Evolutionary conservation across 2,113 vertebrate genomes (phyloP), one percentile per base, ranked within the genome.

Genomic region (Thermophis baileyi): DNA sequence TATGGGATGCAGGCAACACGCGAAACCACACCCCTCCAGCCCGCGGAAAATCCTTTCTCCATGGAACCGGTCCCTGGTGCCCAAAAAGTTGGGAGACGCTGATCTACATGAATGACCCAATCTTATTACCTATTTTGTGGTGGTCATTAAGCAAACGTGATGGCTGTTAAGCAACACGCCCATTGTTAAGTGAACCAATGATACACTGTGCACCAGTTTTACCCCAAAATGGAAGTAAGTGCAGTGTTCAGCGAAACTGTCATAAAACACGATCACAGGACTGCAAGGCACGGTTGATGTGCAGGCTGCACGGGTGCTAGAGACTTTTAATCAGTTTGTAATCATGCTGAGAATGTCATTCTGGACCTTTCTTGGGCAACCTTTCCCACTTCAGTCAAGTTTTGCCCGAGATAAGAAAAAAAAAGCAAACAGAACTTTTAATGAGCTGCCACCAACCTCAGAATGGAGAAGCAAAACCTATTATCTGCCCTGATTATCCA

Each of bases 351-450:
- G 6, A 49, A 87, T 25, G 85, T 87, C 9, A 24, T 44, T 57
- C 10, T 4, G 5, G 53, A 7, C 30, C 11, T 50, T 20, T 16
- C 85, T 87, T 50, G 30, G 1, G 0, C 7, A 11, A 3, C 2
- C 44, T 88, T 91, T 49, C 85, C 47, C 11, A 14, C 44, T 4
- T 10, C 55, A 2, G 35, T 53, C 55, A 87, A 11, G 85, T 74
- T 91, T 69, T 87, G 6, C 89, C 49, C 20, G 3, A 47, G 57
- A 90, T 92, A 93, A 87, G 47, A 30, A 49, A n/a, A 30, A 55
- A 44, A 87, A 89, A 87, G 81, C 89, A 69, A 90, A 87, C 89
- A 93, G 63, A 91, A 90, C 89, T 87, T 63, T 87, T 90, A 69
- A 87, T 54, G 85, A 90, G 89, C 89, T 90, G 81, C 92, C 89